Conservation (phyloP, 2,113 vertebrate species). For the Halcyon senegalensis region DNA sequence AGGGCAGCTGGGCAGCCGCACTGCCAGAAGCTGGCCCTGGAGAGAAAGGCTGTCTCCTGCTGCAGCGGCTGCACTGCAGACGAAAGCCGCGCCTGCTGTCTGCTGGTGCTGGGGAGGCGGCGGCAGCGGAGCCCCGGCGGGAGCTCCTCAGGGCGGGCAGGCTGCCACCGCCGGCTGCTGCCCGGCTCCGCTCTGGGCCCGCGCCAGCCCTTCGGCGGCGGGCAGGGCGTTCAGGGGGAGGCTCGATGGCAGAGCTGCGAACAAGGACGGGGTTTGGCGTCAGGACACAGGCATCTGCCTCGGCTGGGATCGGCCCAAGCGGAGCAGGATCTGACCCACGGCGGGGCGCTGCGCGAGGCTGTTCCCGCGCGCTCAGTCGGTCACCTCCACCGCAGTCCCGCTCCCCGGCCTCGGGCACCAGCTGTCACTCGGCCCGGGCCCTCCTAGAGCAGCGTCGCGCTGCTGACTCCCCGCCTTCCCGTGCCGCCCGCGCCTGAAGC, state of each 20-base stretch:
- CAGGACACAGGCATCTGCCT: background rate
- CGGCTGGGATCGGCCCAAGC: background rate
- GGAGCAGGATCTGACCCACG: background rate
- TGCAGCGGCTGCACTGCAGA: background rate
- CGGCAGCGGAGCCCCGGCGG: background rate
- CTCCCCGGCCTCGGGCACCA: background rate
- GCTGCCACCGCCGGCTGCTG: background rate
- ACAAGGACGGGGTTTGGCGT: accelerated
- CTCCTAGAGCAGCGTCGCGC: no score
- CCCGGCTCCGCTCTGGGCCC: no score
- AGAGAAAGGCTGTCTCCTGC: accelerated
- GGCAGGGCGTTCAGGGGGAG: accelerated
- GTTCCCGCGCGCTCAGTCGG: background rate
- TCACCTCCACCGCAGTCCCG: no score
- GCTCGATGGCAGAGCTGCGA: background rate
- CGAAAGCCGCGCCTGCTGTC: background rate
- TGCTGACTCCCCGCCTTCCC: background rate
- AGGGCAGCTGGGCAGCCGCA: no score
- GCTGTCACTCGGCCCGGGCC: background rate
- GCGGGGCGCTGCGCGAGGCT: background rate
- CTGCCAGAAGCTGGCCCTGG: accelerated
- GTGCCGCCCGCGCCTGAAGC: no score
- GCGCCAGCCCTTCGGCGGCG: background rate
- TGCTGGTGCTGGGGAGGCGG: background rate
- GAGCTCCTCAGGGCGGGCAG: background rate